phyloP scores from a whole-genome alignment of 2,888 invertebrate species.

The Drosophila austrosaltans region DNA sequence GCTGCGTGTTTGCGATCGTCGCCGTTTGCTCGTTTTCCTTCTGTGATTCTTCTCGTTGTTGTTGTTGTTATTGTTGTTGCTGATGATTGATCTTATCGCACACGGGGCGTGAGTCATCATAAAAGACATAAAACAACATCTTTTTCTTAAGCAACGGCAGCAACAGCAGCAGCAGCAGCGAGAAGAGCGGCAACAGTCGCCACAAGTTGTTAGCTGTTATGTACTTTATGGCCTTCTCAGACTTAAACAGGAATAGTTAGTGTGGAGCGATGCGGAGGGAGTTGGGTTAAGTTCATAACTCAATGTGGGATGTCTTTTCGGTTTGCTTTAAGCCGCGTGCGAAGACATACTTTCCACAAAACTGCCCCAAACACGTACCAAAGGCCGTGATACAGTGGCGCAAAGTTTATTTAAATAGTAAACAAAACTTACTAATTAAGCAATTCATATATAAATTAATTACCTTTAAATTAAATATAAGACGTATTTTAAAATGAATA shows the following conservation, averaged over 20 bases:
- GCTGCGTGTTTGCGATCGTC: conserved; percentile 35
- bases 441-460: conserved; percentile 11
- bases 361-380: conserved; percentile 53
- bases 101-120: conserved; percentile 65
- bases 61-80: not conserved
- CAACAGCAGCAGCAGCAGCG: conserved; percentile 32
- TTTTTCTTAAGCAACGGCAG: conserved; percentile 35
- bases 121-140: conserved; percentile 48
- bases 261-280: conserved; percentile 28
- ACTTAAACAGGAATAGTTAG: conserved; percentile 31
- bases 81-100: conserved; percentile 76
- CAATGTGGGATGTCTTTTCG: conserved; percentile 58
- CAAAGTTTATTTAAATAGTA: not conserved
- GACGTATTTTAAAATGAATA: too few relatives aligned
- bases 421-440: not conserved
- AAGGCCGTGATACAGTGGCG: conserved; percentile 57
- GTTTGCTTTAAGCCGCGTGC: conserved; percentile 60
- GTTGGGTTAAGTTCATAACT: conserved; percentile 70
- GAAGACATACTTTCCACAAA: conserved; percentile 49
- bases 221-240: conserved; percentile 67
- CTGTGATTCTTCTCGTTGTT: conserved; percentile 25
- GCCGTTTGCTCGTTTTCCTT: conserved; percentile 24
- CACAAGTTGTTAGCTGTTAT: conserved; percentile 71
- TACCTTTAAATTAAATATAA: not conserved
- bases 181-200: conserved; percentile 38